Evolutionary conservation across 2,113 vertebrate species (phyloP).

Genomic region (Coregonus clupeaformis): DNA sequence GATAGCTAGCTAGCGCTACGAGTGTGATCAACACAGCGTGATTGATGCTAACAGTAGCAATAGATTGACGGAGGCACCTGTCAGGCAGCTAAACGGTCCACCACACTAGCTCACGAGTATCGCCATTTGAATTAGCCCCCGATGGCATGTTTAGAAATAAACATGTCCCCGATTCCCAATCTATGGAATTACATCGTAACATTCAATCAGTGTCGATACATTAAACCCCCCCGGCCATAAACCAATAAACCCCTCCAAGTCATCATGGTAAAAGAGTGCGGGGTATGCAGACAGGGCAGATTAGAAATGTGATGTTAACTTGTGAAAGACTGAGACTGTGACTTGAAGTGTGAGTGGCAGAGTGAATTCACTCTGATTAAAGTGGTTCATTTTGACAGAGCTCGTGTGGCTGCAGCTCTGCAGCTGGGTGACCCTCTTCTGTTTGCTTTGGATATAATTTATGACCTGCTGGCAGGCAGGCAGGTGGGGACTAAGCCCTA

Average conservation of each 20-base stretch:
- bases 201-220: slow-evolving; percentile 17
- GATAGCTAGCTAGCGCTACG: not conserved
- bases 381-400: not conserved
- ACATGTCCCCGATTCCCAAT: not conserved
- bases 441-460: slow-evolving; percentile 55
- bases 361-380: not conserved
- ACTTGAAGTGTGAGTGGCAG: not conserved
- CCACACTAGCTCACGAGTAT: not conserved
- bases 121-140: slow-evolving; percentile 32
- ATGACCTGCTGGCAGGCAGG: slow-evolving; percentile 38
- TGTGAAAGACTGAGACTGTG: not conserved
- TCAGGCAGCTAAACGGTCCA: not conserved
- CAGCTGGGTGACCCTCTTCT: slow-evolving; percentile 1
- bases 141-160: slow-evolving; percentile 27
- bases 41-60: not conserved
- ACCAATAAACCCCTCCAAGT: too few relatives aligned
- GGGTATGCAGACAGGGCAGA: slow-evolving; percentile 24
- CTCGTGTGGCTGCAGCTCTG: not conserved
- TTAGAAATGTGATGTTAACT: slow-evolving; percentile 14
- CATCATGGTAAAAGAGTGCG: slow-evolving; percentile 7
- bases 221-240: slow-evolving; percentile 1
- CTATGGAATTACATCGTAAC: slow-evolving; percentile 27
- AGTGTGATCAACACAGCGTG: not conserved
- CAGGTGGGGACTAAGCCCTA: slow-evolving; percentile 50
- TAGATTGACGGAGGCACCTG: slow-evolving; percentile 41